Base-by-base conservation (phyloP, 2,888 invertebrate genomes). In the Zaprionus obscuricornis region DNA sequence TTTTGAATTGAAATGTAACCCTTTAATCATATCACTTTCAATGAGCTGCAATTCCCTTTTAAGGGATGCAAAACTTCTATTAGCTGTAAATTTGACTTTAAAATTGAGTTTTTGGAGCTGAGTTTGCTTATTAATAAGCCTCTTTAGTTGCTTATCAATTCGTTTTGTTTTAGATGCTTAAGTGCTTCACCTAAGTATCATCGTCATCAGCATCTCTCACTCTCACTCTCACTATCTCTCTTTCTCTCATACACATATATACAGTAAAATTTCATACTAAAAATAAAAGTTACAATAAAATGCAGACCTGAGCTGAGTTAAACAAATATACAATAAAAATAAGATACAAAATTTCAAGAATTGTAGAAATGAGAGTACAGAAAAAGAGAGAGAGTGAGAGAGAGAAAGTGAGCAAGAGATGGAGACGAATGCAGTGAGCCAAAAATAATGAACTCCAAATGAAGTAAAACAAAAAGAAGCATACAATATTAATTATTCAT, bases 361-460 rank as follows among this genome's bases (percentile, higher is more conserved):
- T 20, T 29, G 18, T 24, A 17, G n/a, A n/a, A 8, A n/a, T n/a
- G n/a, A 33, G 26, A 60, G 47, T 22, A 56, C 56, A 60, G 36
- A 18, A 34, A 56, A 60, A 55, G 51, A 18, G 33, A 29, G 20
- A 24, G 31, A n/a, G 7, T 39, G 20, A 11, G 18, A 39, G 24
- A 17, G 10, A 31, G 3, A 26, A 24, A 31, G 34, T 18, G 16
- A 20, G 46, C 55, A 7, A 34, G n/a, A 24, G 27, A 46, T 27
- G 42, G 63, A 37, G 39, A 54, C 29, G 54, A 66, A 49, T 79
- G 64, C 76, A 62, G 62, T 55, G 49, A 60, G 60, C 65, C 66
- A 59, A 84, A 81, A 74, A 84, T 78, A 78, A 78, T 84, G 85
- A 78, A 74, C 82, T 81, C 72, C 63, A 84, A 78, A 78, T 78